Evolutionary conservation across 2,888 invertebrate species (phyloP), one percentile per base, ranked within the genome.

Genomic region (Apamea anceps): DNA sequence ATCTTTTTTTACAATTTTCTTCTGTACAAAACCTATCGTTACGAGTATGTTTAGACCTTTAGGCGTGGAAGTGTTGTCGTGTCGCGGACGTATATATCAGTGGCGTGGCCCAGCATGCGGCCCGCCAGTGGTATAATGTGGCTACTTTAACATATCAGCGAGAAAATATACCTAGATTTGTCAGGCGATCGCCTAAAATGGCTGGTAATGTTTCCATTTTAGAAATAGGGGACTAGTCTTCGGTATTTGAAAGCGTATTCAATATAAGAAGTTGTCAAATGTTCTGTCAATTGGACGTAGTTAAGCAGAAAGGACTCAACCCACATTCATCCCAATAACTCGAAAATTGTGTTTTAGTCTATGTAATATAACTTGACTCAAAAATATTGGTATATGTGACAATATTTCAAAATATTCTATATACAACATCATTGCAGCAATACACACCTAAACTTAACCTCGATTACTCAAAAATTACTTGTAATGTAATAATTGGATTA

Each of bases 101-200:
- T 62, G 25, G 76, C 18, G n/a, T 67, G 48, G 28, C 90, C 12
- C 89, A 85, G 89, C 89, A 72, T 83, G 86, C 79, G 65, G 80
- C 70, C 81, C 57, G 78, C 78, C 80, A 60, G 82, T 83, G 66
- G 86, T 78, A 85, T 85, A 87, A 83, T 85, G 87, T 82, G 80
- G 83, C 89, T 88, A 85, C 86, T 89, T 88, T 90, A 88, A 81
- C 88, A 88, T 88, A 87, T 87, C 86, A 84, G 72, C 72, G 77
- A 84, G 84, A 72, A 86, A 90, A 90, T 89, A 90, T 89, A 90
- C 85, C 88, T 87, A 90, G 90, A 86, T 84, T 90, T 85, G 90
- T 89, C 90, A 89, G 90, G 89, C 90, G 89, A 90, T 90, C 81
- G 76, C 65, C 90, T 88, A 83, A 85, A 89, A 79, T 72, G 65